Base-by-base conservation (phyloP, 2,888 invertebrate genomes). In the Apotomis capreana region DNA sequence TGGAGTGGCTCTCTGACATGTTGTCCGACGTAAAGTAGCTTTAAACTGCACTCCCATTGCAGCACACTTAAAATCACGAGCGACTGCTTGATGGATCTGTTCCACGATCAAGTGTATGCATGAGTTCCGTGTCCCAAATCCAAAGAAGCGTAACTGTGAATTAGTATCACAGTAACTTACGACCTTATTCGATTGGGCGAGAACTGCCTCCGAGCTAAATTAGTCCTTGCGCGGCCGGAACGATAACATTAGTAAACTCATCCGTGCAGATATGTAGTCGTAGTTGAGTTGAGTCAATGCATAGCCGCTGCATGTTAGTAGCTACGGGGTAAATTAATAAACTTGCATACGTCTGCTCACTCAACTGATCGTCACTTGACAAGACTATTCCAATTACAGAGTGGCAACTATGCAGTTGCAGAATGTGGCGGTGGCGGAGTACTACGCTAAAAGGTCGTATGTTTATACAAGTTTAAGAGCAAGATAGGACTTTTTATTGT, bases 371-470 rank as follows among this genome's bases (percentile, higher is more conserved):
- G 68, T 72, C 68, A 68, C 68, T 72, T 68, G 72, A 68, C 68
- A 58, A 63, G 62, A 72, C 68, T 72, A 72, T 72, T 72, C 68
- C 72, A 72, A 72, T 72, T 72, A 72, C 68, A 68, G 68, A 68
- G 63, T 68, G 52, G 68, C 58, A 63, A 63, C 68, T 63, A 58
- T 68, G 71, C 67, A 57, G 57, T 52, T 15, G 44, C 52, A 26
- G 62, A 62, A 58, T 67, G 57, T n/a, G 52, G 67, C 37, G 51
- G 67, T 67, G 44, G 26, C 15, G 13, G 40, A 26, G 26, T 26
- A 26, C 26, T 26, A 26, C 26, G 26, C 26, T 26, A 26, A 26
- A 26, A 26, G 26, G 26, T 26, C 26, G 26, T 26, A 26, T 26
- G 26, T 26, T 26, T 26, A 26, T 26, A 26, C 26, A 2, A 26